phyloP scores from a whole-genome alignment of 2,113 vertebrate genomes.

The Gallinago paraguaiae region DNA sequence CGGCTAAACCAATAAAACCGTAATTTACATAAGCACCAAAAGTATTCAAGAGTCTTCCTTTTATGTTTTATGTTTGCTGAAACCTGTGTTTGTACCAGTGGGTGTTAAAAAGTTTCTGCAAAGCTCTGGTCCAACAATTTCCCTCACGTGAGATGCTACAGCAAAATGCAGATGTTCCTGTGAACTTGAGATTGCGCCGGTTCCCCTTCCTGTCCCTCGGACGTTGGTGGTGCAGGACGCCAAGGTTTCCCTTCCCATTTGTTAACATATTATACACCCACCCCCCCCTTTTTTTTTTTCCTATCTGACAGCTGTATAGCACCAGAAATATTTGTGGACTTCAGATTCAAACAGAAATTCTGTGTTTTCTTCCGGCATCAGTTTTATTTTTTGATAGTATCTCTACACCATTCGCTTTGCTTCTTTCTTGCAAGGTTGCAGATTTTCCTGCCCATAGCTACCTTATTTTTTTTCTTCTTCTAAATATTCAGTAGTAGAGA shows the following conservation, averaged over 20 bases:
- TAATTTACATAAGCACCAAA: not conserved
- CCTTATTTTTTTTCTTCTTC: not conserved
- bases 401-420: not conserved
- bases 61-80: not conserved
- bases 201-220: not conserved
- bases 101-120: not conserved
- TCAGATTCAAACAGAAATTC: not conserved
- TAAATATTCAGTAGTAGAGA: not conserved
- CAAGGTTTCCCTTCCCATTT: not conserved
- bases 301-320: not conserved
- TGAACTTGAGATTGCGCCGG: not conserved
- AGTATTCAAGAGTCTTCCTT: not conserved
- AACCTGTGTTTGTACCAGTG: not conserved
- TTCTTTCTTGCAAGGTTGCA: not conserved
- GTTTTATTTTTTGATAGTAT: not conserved
- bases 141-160: not conserved
- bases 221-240: not conserved
- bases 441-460: not conserved
- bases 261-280: not conserved
- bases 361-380: not conserved
- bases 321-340: not conserved
- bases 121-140: not conserved
- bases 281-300: no score
- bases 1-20: slow-evolving; percentile 18
- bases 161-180: not conserved